phyloP scores from a whole-genome alignment of 2,888 invertebrate species.

The Tetheella fluctuosa region DNA sequence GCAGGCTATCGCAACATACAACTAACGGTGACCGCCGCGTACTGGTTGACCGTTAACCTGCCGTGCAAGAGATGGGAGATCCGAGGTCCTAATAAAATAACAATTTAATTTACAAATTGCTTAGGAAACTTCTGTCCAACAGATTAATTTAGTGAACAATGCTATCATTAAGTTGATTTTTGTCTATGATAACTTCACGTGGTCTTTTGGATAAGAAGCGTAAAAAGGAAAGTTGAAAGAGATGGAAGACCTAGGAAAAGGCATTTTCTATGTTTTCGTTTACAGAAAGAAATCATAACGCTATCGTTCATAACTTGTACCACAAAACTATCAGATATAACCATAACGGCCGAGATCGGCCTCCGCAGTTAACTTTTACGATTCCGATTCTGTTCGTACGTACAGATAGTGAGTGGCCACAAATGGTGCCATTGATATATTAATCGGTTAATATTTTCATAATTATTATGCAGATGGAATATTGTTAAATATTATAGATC shows the following conservation, averaged over 20 bases:
- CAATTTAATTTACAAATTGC: not conserved
- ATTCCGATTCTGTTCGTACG: constrained; percentile 32
- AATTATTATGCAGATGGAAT: not conserved
- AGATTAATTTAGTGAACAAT: too few relatives aligned
- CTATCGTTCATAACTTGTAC: not conserved
- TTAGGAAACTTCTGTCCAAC: too few relatives aligned
- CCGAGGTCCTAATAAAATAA: not conserved
- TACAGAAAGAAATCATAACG: not conserved
- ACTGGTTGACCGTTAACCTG: constrained; percentile 24
- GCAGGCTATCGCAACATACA: constrained; percentile 23
- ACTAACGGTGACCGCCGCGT: constrained; percentile 35
- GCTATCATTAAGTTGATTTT: too few relatives aligned
- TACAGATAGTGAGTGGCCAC: not conserved
- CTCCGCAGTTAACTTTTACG: constrained; percentile 53
- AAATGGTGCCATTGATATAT: constrained; percentile 1
- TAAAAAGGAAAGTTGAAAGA: not conserved
- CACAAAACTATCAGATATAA: constrained; percentile 35
- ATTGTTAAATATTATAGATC: not conserved
- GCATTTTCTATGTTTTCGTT: not conserved
- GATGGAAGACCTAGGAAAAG: not conserved
- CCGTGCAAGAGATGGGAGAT: not conserved
- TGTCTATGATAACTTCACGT: not conserved
- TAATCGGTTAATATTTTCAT: not conserved
- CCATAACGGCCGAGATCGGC: constrained; percentile 41
- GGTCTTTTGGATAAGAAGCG: not conserved